These are phyloP conservation scores for Contarinia nasturtii DNA, from an alignment of 1,140 invertebrate genomes.

Conservation along the genomic window DNA sequence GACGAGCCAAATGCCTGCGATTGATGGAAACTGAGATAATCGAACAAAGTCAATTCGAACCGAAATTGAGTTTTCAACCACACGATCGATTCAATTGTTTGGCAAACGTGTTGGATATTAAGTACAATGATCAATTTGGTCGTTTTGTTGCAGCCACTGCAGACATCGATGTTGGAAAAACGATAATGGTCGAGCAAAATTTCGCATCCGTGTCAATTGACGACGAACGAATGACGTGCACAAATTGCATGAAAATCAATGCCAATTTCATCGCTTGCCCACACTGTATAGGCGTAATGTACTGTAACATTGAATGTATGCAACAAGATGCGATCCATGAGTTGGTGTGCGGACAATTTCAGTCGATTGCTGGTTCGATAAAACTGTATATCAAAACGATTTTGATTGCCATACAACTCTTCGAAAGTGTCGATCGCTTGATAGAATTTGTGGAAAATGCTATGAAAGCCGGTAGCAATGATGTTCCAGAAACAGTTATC, in stretches of 20 bases:
- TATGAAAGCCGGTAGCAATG: background rate
- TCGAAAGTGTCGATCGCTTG: background rate
- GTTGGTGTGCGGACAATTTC: background rate
- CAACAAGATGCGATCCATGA: constrained; percentile 20
- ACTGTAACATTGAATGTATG: constrained; percentile 50
- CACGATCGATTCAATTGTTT: constrained; percentile 32
- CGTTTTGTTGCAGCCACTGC: constrained; percentile 40
- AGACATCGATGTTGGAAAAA: constrained; percentile 51
- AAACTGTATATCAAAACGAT: background rate
- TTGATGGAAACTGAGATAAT: constrained; percentile 16
- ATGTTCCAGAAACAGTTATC: background rate
- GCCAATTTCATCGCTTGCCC: constrained; percentile 45
- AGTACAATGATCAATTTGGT: constrained; percentile 33
- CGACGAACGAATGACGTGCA: constrained; percentile 46
- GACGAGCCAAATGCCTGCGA: constrained; percentile 27
- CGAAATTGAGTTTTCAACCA: constrained; percentile 21
- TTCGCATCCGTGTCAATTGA: constrained; percentile 50
- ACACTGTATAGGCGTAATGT: constrained; percentile 39
- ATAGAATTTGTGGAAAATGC: background rate
- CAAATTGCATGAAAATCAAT: constrained; percentile 49
- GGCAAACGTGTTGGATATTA: constrained; percentile 34
- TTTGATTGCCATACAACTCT: background rate
- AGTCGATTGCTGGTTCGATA: background rate
- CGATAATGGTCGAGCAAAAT: constrained; percentile 57
- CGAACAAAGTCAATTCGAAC: constrained; percentile 14